Evolutionary conservation across 2,113 vertebrate genomes (phyloP).

Genomic region (human): GRCh38 chr3:68952001-68952500

Average conservation of each 20-base stretch:
- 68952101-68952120: not conserved
- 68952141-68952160: not conserved
- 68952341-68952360: not conserved
- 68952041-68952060: conserved; percentile 6
- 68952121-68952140: not conserved
- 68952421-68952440: conserved; percentile 13
- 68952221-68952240: conserved; percentile 30
- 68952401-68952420: not conserved
- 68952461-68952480: conserved; percentile 56
- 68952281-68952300: not conserved
- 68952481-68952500: conserved; percentile 51
- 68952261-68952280: not conserved
- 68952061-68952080: conserved; percentile 35
- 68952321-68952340: not conserved
- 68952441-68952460: conserved; percentile 1
- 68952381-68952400: not conserved
- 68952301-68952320: not conserved
- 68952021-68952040: conserved; percentile 15
- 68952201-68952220: conserved; percentile 56
- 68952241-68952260: not conserved
- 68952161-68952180: conserved; percentile 30
- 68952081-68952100: not conserved
- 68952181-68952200: conserved; percentile 43
- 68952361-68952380: not conserved
- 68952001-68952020: not conserved